Base-by-base conservation (phyloP, 2,888 invertebrate species). In the Cephonodes hylas region DNA sequence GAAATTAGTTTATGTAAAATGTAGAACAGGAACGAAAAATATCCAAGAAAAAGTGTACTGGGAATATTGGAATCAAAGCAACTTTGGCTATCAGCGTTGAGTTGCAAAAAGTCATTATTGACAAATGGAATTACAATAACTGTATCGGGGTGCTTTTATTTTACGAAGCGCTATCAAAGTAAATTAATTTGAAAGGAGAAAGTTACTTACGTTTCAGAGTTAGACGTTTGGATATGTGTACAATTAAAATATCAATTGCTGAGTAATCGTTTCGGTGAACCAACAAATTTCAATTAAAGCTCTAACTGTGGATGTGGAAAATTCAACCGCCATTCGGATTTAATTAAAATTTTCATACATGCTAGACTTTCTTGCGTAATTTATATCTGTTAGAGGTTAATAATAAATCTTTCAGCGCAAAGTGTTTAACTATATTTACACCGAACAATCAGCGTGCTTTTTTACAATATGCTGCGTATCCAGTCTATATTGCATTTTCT, bases 1-100 rank as follows among this genome's bases (percentile, higher is more conserved):
- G 90, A 91, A 92, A 92, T 92, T 91, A 91, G 91, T 91, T 92
- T 92, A 92, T 90, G 89, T 88, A 91, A 91, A 91, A 91, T 90
- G 89, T 89, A 89, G 89, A 90, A 88, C 88, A 86, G 86, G 82
- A 88, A 84, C 84, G 86, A 88, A 89, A 87, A 91, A 89, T 89
- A 87, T 87, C 86, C 77, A 64, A 59, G 84, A 83, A 85, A 86
- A 88, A 89, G 82, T 85, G 85, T 80, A 83, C 76, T 81, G 76
- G 81, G 85, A 86, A 88, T 88, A 88, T 86, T 85, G 87, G 79
- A 88, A 87, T 86, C 85, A 85, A 87, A 84, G 85, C 84, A 80
- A 83, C 53, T 84, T 86, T 84, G 79, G 76, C 75, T 60, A 25
- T 53, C 42, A 53, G 48, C 18, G 25, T 22, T 73, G 78, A 77